phyloP scores from a whole-genome alignment of 2,797 vertebrate genomes.

The Spinus pinus region DNA sequence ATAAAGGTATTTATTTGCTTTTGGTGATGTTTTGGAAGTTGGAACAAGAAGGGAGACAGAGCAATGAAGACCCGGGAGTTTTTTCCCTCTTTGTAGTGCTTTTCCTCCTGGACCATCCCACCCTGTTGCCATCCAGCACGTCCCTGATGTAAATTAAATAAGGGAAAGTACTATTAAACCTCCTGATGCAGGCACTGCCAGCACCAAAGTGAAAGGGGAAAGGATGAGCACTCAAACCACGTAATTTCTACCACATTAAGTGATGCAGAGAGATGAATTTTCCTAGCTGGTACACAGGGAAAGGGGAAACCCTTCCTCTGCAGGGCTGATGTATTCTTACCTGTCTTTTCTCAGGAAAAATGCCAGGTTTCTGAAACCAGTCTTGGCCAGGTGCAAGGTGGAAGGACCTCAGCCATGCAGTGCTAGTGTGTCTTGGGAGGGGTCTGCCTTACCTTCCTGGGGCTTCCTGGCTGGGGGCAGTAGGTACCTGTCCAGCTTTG shows the following conservation, averaged over 20 bases:
- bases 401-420: neutral
- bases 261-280: neutral
- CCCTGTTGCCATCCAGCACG: neutral
- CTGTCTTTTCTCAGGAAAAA: neutral
- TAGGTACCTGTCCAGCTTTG: neutral
- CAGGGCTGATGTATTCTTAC: neutral
- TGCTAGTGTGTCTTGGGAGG: neutral
- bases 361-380: neutral
- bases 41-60: neutral
- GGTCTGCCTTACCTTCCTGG: neutral
- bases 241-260: neutral
- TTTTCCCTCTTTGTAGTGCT: neutral
- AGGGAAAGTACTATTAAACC: neutral
- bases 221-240: neutral
- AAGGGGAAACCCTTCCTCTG: neutral
- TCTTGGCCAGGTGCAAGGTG: neutral
- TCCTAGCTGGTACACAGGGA: neutral
- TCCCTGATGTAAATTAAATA: slow-evolving; percentile 40
- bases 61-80: neutral
- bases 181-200: neutral
- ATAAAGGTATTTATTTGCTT: neutral
- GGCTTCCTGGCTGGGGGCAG: neutral
- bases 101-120: neutral
- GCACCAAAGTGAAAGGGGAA: neutral
- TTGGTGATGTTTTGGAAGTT: neutral